These are phyloP conservation scores for Podarcis lilfordi DNA, from an alignment of 2,797 vertebrate species.

Conservation along the genomic window DNA sequence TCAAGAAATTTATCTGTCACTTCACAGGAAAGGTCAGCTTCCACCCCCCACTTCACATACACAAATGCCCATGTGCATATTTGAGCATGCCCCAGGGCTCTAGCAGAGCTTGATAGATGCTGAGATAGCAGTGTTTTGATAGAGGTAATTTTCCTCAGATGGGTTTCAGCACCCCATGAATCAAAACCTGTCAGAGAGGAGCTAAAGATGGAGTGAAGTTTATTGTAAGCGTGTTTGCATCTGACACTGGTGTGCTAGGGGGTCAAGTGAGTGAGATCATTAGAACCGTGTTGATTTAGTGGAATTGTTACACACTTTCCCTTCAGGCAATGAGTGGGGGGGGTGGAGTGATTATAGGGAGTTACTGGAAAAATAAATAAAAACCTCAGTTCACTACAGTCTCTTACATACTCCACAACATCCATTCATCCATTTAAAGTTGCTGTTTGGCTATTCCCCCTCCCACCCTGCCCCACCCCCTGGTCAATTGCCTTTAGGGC, in stretches of 20 bases:
- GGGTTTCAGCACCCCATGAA: slow-evolving; percentile 89
- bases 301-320: slow-evolving; percentile 72
- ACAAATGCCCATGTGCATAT: slow-evolving; percentile 64
- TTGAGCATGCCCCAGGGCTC: slow-evolving; percentile 69
- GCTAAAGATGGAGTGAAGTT: slow-evolving; percentile 86
- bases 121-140: slow-evolving; percentile 86
- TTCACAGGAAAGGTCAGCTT: slow-evolving; percentile 60
- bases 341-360: slow-evolving; percentile 10
- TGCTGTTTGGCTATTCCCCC: neutral
- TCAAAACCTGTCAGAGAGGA: slow-evolving; percentile 90
- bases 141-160: slow-evolving; percentile 89
- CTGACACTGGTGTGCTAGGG: slow-evolving; percentile 82
- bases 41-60: slow-evolving; percentile 57
- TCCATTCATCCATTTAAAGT: slow-evolving; percentile 27
- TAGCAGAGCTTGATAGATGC: slow-evolving; percentile 83
- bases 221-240: slow-evolving; percentile 88
- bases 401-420: slow-evolving; percentile 1
- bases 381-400: slow-evolving; percentile 50
- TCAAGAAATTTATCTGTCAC: slow-evolving; percentile 58
- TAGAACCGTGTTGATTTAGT: slow-evolving; percentile 93
- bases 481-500: neutral
- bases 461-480: too few species aligned
- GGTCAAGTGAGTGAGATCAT: slow-evolving; percentile 93
- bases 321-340: slow-evolving; percentile 57
- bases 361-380: slow-evolving; percentile 64